Base-by-base conservation (phyloP, 2,113 vertebrate species). In the Oxyruncus cristatus region DNA sequence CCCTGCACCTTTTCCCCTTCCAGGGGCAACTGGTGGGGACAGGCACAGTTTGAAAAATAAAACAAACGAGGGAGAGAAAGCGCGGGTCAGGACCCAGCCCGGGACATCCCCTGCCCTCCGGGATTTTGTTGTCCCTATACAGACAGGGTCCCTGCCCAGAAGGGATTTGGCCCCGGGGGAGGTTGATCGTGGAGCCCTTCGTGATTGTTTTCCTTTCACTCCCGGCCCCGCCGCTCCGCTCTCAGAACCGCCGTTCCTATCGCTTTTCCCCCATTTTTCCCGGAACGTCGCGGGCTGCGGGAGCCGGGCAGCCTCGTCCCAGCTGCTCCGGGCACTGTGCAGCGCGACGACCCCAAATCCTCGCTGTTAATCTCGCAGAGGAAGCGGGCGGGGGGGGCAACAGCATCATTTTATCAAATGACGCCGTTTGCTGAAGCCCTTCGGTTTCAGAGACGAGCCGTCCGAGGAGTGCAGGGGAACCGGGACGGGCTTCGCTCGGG, bases 111-210 rank as follows among this genome's bases (percentile, higher is more conserved):
- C 28, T 35, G 18, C 49, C 16, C 30, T 61, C 3, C 1, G n/a
- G 30, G 47, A 12, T 49, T 88, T 63, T 68, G 24, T 14, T 66
- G 44, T 20, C 23, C 14, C 12, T 53, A 22, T 21, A 16, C 16
- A 27, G 21, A 2, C 12, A 3, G 33, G 5, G 13, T 32, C 3
- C n/a, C 30, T 1, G 4, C 18, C 22, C 20, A 19, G 32, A 41
- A 17, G 8, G 30, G 9, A 7, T 14, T 37, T 52, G 39, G 0
- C 3, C 16, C 15, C 37, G 7, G 11, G 17, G 28, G 63, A 49
- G 24, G 19, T 26, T 53, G 4, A 11, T 46, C 0, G 2, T 4
- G 7, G 30, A 65, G 33, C 7, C 10, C 21, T 3, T 61, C 2
- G 4, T 1, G 61, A 41, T 52, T 59, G 28, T 11, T 56, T 23